Evolutionary conservation across 2,113 vertebrate species (phyloP).

Genomic region (Ploceus nigricollis): DNA sequence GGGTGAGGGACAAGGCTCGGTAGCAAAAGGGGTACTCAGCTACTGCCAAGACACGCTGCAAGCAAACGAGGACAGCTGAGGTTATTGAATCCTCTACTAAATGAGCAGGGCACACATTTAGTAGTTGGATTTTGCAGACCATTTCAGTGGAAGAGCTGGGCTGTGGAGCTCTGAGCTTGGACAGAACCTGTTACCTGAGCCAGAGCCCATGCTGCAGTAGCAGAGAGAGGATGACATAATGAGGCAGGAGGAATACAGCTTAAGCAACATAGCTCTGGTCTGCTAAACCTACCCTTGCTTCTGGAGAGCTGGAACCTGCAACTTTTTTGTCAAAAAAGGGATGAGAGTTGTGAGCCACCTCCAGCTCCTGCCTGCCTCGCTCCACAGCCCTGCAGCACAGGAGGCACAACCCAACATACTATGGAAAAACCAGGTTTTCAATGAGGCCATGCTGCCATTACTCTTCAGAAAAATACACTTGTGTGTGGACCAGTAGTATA

Average conservation of each 20-base stretch:
- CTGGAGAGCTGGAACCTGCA: not conserved
- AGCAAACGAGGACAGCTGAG: fast-evolving
- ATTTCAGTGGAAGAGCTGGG: not conserved
- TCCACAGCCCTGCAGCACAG: not conserved
- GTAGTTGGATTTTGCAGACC: not conserved
- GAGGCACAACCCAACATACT: fast-evolving
- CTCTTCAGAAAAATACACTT: not conserved
- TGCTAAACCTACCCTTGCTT: not conserved
- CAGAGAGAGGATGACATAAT: not conserved
- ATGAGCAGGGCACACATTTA: not conserved
- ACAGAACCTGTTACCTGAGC: not conserved
- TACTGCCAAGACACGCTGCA: not conserved
- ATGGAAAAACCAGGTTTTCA: not conserved
- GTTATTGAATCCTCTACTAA: not conserved
- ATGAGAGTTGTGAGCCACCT: not conserved
- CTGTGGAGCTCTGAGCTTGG: not conserved
- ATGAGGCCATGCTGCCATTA: not conserved
- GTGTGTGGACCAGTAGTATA: not conserved
- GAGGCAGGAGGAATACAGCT: not conserved
- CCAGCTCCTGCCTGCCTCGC: fast-evolving
- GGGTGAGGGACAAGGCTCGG: not conserved
- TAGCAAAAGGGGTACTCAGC: not conserved
- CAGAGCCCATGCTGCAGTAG: not conserved
- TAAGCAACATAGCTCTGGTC: not conserved
- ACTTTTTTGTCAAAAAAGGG: not conserved